A percentile compares a stretch with the other conserved stretches of the same genome.
These are phyloP conservation scores for Pyralis farinalis DNA, from an alignment of 2,888 invertebrate genomes.

Conservation along the genomic window DNA sequence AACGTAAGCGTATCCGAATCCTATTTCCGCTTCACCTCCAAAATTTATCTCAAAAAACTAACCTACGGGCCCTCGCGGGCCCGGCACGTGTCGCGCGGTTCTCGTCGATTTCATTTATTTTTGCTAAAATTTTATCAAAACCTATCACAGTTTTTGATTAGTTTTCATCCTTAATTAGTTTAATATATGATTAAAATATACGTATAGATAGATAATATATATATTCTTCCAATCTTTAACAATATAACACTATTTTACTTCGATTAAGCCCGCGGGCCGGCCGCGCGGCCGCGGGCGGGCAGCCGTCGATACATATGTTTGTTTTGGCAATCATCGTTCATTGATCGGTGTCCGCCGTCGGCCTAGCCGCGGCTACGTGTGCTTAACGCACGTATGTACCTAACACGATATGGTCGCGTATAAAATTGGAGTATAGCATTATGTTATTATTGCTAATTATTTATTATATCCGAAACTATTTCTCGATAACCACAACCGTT, in stretches of 20 bases:
- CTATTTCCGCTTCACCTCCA: conserved; percentile 32
- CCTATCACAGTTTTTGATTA: conserved; percentile 82
- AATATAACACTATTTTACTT: conserved; percentile 77
- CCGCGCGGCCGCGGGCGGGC: conserved; percentile 21
- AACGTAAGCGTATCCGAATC: conserved; percentile 46
- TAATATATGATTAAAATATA: conserved; percentile 81
- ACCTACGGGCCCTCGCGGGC: conserved; percentile 41
- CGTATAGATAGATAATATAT: conserved; percentile 78
- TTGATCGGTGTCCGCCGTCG: conserved; percentile 33
- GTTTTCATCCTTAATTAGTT: conserved; percentile 77
- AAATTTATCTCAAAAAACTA: conserved; percentile 65
- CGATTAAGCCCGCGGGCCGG: conserved; percentile 48
- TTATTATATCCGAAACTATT: conserved; percentile 76
- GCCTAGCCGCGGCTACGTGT: conserved; percentile 33
- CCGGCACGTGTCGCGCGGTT: conserved; percentile 26
- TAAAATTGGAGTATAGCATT: conserved; percentile 69
- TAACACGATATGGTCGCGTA: conserved; percentile 71
- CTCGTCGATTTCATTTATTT: conserved; percentile 29
- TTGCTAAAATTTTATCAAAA: conserved; percentile 80
- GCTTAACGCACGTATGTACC: conserved; percentile 41
- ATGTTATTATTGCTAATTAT: conserved; percentile 79
- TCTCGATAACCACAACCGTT: conserved; percentile 80
- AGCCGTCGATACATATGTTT: conserved; percentile 18
- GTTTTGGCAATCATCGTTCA: conserved; percentile 48
- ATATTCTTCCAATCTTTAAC: conserved; percentile 74